phyloP scores from a whole-genome alignment of 2,113 vertebrate species.

The Bos indicus region DNA sequence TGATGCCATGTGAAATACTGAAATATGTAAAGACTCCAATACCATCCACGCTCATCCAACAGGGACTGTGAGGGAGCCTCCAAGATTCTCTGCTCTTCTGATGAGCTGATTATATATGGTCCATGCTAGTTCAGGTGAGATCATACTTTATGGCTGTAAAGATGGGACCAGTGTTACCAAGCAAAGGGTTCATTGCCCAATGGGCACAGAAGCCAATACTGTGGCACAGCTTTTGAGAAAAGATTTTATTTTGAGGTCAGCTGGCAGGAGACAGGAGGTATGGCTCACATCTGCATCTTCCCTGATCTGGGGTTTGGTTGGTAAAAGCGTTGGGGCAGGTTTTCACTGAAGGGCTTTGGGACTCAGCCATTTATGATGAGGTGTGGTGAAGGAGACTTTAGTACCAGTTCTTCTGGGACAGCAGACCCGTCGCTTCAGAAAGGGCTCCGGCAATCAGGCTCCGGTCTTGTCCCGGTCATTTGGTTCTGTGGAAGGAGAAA shows the following conservation, averaged over 20 bases:
- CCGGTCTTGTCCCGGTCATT: background rate
- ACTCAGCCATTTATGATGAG: background rate
- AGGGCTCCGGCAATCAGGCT: background rate
- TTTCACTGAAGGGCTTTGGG: background rate
- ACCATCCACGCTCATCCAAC: background rate
- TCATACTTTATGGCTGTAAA: background rate
- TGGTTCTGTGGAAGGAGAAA: background rate
- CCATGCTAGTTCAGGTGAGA: background rate
- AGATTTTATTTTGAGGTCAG: background rate
- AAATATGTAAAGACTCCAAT: background rate
- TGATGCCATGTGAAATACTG: background rate
- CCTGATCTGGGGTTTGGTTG: background rate
- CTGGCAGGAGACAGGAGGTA: background rate
- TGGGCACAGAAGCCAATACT: background rate
- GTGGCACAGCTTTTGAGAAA: background rate
- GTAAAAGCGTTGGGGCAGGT: background rate
- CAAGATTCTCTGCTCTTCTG: background rate
- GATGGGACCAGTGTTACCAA: background rate
- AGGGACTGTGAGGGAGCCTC: background rate
- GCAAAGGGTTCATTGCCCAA: background rate
- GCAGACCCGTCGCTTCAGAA: background rate
- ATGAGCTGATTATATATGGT: background rate
- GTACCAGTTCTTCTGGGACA: background rate
- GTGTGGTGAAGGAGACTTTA: background rate
- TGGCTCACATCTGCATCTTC: background rate